A percentile compares a stretch with the other conserved stretches of the same genome.
Evolutionary conservation across 2,888 invertebrate species (phyloP).

Genomic region (Pimpla rufipes): DNA sequence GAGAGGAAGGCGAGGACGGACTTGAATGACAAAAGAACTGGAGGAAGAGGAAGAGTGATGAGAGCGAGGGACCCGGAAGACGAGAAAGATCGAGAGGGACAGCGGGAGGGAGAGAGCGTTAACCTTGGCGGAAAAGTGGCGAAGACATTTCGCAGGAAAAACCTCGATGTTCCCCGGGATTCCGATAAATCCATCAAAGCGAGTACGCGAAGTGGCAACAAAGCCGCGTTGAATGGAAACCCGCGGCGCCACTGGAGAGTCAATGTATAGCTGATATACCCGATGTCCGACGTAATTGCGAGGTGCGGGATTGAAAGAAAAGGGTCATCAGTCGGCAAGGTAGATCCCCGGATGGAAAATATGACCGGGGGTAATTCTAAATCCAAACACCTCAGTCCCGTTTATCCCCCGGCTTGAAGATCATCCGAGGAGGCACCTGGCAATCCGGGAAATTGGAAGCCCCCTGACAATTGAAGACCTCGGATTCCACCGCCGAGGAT

Average conservation of each 20-base stretch:
- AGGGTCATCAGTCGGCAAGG: no score
- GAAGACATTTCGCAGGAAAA: not conserved
- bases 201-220: not conserved
- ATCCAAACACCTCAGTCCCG: not conserved
- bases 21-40: not conserved
- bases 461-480: no score
- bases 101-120: not conserved
- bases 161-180: not conserved
- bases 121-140: not conserved
- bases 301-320: no score
- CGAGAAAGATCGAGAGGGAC: not conserved
- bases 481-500: constrained; percentile 26
- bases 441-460: not conserved
- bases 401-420: not conserved
- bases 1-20: not conserved
- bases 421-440: not conserved
- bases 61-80: not conserved
- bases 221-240: not conserved
- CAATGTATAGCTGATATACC: no score
- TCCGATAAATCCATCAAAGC: not conserved
- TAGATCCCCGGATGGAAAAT: no score
- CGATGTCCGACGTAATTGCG: no score
- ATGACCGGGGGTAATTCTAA: not conserved
- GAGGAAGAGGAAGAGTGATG: not conserved
- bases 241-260: no score